Percentiles rank a stretch among this genome's conserved stretches.
Conservation (phyloP, 2,888 invertebrate species). For the Apoda limacodes region DNA sequence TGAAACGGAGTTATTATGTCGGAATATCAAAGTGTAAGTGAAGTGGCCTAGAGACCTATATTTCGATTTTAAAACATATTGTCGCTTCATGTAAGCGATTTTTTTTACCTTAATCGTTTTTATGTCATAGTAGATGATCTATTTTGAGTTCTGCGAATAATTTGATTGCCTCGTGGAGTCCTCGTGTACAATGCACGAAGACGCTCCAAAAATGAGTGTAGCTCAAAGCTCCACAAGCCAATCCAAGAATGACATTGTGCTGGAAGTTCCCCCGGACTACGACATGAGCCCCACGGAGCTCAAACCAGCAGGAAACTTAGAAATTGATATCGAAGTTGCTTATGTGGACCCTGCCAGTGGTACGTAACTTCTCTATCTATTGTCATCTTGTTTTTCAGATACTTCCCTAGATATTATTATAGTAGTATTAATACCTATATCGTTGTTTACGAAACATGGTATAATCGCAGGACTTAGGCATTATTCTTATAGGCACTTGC, state of each 20-base stretch:
- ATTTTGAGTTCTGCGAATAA: slow-evolving; percentile 32
- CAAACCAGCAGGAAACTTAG: slow-evolving; percentile 61
- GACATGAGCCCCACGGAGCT: slow-evolving; percentile 51
- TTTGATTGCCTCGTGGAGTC: slow-evolving; percentile 45
- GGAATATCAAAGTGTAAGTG: slow-evolving; percentile 85
- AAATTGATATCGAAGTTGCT: slow-evolving; percentile 72
- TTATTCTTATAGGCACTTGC: too few relatives aligned
- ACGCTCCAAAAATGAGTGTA: slow-evolving; percentile 76
- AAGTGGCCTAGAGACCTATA: slow-evolving; percentile 92
- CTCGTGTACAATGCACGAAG: slow-evolving; percentile 75
- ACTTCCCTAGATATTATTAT: neutral
- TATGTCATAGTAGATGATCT: slow-evolving; percentile 55
- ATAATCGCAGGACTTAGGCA: slow-evolving; percentile 7
- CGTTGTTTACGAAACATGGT: slow-evolving; percentile 17
- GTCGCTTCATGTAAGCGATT: slow-evolving; percentile 30
- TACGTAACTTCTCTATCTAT: slow-evolving; percentile 41
- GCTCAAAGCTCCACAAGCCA: slow-evolving; percentile 73
- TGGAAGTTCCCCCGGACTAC: slow-evolving; percentile 57
- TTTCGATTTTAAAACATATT: slow-evolving; percentile 60
- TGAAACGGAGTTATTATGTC: slow-evolving; percentile 77
- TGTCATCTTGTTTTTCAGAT: slow-evolving; percentile 4
- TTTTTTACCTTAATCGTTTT: slow-evolving; percentile 71
- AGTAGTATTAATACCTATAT: slow-evolving; percentile 13
- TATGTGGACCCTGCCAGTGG: slow-evolving; percentile 72
- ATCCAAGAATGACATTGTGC: slow-evolving; percentile 54